These are phyloP conservation scores for Agrotis clavis DNA, from an alignment of 2,888 invertebrate genomes.

Conservation along the genomic window DNA sequence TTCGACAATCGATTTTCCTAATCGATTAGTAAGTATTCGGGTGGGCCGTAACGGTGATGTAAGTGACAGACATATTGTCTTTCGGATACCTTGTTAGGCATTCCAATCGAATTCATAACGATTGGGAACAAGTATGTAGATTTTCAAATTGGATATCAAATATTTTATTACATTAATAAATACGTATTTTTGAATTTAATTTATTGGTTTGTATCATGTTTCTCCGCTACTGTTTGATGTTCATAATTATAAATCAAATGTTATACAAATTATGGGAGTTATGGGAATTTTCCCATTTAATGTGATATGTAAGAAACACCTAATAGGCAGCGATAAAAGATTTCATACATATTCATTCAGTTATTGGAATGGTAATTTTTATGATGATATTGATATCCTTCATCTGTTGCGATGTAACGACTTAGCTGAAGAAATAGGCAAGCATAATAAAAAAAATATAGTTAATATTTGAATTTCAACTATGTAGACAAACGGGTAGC, in stretches of 20 bases:
- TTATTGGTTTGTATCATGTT: slow-evolving; percentile 46
- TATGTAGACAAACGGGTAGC: not conserved
- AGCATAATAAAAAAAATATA: no score
- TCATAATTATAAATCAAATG: slow-evolving; percentile 47
- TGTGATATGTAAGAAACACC: not conserved
- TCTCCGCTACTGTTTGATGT: slow-evolving; percentile 59
- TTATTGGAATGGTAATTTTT: slow-evolving; percentile 40
- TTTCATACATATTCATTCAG: slow-evolving; percentile 33
- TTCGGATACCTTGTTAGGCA: slow-evolving; percentile 69
- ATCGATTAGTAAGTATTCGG: slow-evolving; percentile 82
- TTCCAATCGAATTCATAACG: slow-evolving; percentile 74
- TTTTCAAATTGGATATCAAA: slow-evolving; percentile 70
- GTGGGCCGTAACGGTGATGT: slow-evolving; percentile 69
- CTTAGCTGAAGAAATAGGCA: slow-evolving; percentile 2
- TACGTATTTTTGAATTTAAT: slow-evolving; percentile 44
- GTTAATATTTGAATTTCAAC: slow-evolving; percentile 23
- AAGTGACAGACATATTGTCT: slow-evolving; percentile 73
- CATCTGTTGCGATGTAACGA: slow-evolving; percentile 31
- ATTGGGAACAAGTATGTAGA: slow-evolving; percentile 61
- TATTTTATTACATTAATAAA: slow-evolving; percentile 70
- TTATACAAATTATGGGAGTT: slow-evolving; percentile 8
- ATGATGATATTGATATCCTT: slow-evolving; percentile 41
- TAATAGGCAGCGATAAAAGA: slow-evolving; percentile 1
- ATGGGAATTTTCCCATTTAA: slow-evolving; percentile 34
- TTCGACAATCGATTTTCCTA: slow-evolving; percentile 80